These are phyloP conservation scores for Platorchestia sp. DNA, from an alignment of 1,140 invertebrate species.

Conservation along the genomic window DNA sequence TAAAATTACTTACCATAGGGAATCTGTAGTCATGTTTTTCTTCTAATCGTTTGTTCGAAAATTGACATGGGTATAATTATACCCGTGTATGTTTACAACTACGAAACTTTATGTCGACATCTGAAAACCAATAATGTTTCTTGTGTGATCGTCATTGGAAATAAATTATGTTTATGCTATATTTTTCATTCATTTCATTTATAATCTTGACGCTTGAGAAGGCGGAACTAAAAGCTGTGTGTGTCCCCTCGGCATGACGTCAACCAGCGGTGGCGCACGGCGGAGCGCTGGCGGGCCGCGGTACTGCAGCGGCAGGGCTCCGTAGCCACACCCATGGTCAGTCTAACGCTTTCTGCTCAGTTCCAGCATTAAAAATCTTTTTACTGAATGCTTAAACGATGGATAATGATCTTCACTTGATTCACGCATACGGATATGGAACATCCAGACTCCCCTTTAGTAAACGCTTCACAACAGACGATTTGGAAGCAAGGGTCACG, in stretches of 20 bases:
- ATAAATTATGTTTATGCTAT: too few relatives aligned
- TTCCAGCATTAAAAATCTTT: background rate
- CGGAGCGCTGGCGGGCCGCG: background rate
- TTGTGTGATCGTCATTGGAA: too few relatives aligned
- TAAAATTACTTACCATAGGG: too few relatives aligned
- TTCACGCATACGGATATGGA: background rate
- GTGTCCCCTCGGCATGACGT: background rate
- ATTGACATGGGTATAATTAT: too few relatives aligned
- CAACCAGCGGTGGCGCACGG: background rate
- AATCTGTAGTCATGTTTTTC: too few relatives aligned
- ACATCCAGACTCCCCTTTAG: background rate
- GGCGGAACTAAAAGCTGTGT: background rate
- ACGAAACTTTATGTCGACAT: too few relatives aligned
- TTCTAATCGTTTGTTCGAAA: too few relatives aligned
- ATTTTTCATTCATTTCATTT: too few relatives aligned
- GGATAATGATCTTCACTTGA: background rate
- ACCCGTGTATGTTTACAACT: too few relatives aligned
- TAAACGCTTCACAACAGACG: too few relatives aligned
- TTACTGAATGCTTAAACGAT: background rate
- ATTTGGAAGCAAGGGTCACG: too few relatives aligned
- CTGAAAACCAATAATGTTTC: too few relatives aligned
- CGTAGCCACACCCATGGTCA: background rate
- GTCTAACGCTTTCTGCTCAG: background rate
- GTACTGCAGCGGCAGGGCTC: background rate
- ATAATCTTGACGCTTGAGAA: background rate